These are phyloP conservation scores for Sphyrna mokarran DNA, from an alignment of 2,113 vertebrate species.

Conservation along the genomic window DNA sequence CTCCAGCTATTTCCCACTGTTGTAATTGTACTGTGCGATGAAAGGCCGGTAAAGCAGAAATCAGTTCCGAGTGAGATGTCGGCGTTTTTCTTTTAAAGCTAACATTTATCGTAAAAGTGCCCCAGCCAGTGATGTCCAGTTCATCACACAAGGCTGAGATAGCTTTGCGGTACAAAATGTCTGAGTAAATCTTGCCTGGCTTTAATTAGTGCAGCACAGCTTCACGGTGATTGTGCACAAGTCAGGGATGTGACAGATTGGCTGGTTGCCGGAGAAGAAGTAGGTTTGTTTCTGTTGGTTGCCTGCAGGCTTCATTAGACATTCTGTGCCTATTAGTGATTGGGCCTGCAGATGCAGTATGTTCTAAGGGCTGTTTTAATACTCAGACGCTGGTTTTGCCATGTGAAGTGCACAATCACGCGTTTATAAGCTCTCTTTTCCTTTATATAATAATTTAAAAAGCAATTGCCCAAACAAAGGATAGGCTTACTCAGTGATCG, in stretches of 20 bases:
- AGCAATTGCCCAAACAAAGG: background rate
- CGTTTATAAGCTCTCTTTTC: background rate
- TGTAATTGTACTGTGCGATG: background rate
- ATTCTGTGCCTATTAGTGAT: background rate
- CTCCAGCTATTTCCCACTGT: background rate
- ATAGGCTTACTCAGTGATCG: background rate
- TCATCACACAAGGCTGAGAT: background rate
- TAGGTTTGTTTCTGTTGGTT: background rate
- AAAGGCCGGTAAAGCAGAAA: background rate
- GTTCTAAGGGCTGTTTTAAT: background rate
- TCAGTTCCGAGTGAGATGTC: background rate
- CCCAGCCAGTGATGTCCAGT: background rate
- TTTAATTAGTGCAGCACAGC: background rate
- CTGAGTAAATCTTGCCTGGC: background rate
- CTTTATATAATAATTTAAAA: background rate
- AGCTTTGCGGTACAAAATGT: background rate
- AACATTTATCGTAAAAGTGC: background rate
- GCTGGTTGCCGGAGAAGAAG: background rate
- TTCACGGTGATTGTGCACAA: background rate
- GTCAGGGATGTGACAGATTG: constrained; percentile 5
- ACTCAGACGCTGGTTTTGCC: background rate
- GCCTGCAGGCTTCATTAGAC: background rate
- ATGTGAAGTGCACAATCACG: background rate
- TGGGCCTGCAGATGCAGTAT: background rate
- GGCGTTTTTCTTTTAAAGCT: background rate